Conservation (phyloP, 2,797 vertebrate genomes). For the Propithecus perrieri region DNA sequence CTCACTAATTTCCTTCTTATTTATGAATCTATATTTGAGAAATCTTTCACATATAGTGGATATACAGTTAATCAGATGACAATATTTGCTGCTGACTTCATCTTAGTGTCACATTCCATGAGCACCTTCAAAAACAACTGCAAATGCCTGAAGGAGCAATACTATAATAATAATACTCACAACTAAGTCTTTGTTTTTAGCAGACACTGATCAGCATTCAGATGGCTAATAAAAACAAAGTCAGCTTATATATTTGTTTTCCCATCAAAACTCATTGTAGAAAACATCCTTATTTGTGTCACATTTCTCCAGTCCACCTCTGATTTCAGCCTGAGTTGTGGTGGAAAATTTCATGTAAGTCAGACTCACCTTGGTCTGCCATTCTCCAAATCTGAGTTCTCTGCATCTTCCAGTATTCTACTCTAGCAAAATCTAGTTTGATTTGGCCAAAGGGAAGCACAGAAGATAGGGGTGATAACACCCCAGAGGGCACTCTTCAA, state of each 20-base stretch:
- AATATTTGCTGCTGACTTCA: not conserved
- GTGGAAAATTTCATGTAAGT: not conserved
- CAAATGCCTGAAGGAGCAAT: not conserved
- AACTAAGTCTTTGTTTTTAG: not conserved
- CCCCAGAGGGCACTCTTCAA: not conserved
- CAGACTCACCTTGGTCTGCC: not conserved
- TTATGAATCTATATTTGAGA: not conserved
- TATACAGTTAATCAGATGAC: not conserved
- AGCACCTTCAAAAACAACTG: not conserved
- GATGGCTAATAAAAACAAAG: not conserved
- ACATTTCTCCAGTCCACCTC: not conserved
- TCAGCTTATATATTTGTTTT: not conserved
- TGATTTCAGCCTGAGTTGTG: not conserved
- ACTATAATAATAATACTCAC: not conserved
- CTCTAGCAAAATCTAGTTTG: not conserved
- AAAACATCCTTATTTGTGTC: not conserved
- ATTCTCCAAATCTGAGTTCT: not conserved
- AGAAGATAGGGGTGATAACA: not conserved
- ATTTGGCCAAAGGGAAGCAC: not conserved
- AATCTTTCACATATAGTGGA: not conserved
- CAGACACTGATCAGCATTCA: not conserved
- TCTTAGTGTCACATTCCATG: not conserved
- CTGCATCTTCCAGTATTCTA: not conserved
- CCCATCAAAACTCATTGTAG: not conserved
- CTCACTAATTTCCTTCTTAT: not conserved